These are phyloP conservation scores for Rhinophrynus dorsalis DNA, from an alignment of 2,797 vertebrate species.

Conservation along the genomic window DNA sequence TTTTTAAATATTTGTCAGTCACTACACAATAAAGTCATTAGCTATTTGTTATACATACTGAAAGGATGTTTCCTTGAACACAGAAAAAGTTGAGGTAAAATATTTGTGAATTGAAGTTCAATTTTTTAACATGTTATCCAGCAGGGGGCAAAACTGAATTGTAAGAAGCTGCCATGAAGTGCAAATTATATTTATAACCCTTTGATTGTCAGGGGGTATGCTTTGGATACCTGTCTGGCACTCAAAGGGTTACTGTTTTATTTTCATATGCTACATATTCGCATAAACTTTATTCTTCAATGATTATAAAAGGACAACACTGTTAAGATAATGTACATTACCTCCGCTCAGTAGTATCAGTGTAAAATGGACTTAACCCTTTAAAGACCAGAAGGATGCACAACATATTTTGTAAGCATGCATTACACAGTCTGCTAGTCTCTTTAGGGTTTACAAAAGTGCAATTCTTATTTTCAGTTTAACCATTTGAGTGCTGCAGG, in stretches of 20 bases:
- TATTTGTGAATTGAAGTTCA: slow-evolving; percentile 48
- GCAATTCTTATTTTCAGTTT: no score
- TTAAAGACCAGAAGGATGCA: no score
- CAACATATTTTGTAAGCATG: no score
- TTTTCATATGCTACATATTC: slow-evolving; percentile 55
- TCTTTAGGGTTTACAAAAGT: no score
- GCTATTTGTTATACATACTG: not conserved
- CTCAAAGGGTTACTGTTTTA: slow-evolving; percentile 58
- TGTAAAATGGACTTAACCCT: no score
- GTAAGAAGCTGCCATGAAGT: slow-evolving; percentile 56
- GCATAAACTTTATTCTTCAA: no score
- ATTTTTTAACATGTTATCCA: slow-evolving; percentile 64
- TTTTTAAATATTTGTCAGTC: slow-evolving; percentile 57
- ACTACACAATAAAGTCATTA: slow-evolving; percentile 15
- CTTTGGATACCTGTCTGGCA: no score
- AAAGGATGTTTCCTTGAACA: slow-evolving; percentile 40
- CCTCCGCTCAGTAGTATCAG: slow-evolving; percentile 66
- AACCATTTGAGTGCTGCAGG: no score
- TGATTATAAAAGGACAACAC: no score
- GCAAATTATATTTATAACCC: slow-evolving; percentile 76
- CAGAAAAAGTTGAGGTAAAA: slow-evolving; percentile 58
- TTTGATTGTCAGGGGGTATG: no score
- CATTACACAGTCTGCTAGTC: no score
- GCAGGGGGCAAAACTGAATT: slow-evolving; percentile 68
- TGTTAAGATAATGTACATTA: slow-evolving; percentile 66